phyloP scores from a whole-genome alignment of 1,140 invertebrate species.

The Whitmania pigra region DNA sequence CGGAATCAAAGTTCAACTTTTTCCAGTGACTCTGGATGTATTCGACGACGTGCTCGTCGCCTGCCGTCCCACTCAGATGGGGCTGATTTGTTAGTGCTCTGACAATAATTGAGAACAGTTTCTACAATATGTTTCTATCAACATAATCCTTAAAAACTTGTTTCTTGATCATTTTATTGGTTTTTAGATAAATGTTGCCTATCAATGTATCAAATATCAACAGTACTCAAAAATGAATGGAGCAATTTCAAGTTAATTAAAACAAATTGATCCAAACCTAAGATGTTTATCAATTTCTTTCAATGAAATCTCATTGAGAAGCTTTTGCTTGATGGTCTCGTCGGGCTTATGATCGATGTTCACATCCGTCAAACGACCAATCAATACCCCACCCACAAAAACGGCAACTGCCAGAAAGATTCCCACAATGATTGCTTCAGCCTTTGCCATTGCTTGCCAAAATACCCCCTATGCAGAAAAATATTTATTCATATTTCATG shows the following conservation, averaged over 20 bases:
- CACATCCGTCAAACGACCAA: no score
- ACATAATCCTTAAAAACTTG: not conserved
- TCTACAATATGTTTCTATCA: not conserved
- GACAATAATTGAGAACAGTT: slow-evolving; percentile 13
- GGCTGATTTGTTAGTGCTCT: slow-evolving; percentile 32
- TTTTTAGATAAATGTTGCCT: not conserved
- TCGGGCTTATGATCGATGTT: no score
- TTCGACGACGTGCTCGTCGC: slow-evolving; percentile 30
- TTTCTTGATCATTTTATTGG: not conserved
- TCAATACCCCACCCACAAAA: no score
- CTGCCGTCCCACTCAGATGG: slow-evolving; percentile 34
- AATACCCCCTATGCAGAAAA: no score
- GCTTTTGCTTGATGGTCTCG: not conserved
- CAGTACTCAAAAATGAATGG: not conserved
- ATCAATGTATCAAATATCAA: not conserved
- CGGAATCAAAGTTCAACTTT: slow-evolving; percentile 31
- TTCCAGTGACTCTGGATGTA: slow-evolving; percentile 31
- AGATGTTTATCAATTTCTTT: slow-evolving; percentile 15
- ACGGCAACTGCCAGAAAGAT: no score
- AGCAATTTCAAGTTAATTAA: not conserved
- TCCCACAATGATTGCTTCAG: no score
- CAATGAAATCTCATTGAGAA: slow-evolving; percentile 9
- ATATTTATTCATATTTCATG: no score
- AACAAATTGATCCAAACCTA: not conserved
- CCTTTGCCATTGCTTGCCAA: no score